Evolutionary conservation across 2,888 invertebrate species (phyloP).

Genomic region (Sphinx pinastri): DNA sequence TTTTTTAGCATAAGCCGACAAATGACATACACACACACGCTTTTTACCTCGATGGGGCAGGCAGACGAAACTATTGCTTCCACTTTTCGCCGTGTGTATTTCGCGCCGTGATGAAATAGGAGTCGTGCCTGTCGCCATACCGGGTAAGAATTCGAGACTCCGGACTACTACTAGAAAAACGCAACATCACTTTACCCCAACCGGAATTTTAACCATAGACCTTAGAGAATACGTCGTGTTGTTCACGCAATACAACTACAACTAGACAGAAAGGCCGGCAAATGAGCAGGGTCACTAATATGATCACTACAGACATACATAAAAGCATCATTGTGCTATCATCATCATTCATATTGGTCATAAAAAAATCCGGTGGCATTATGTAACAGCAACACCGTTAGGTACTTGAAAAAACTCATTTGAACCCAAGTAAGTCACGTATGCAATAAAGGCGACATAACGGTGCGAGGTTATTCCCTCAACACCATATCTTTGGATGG

Average conservation of each 20-base stretch:
- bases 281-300: too few relatives aligned
- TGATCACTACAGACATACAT: too few relatives aligned
- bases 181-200: too few relatives aligned
- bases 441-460: constrained; percentile 36
- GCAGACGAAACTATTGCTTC: not conserved
- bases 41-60: too few relatives aligned
- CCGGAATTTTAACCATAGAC: too few relatives aligned
- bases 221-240: not conserved
- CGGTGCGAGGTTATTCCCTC: constrained; percentile 26
- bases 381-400: too few relatives aligned
- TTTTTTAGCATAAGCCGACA: too few relatives aligned
- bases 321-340: too few relatives aligned
- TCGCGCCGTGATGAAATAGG: not conserved
- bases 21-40: too few relatives aligned
- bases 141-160: not conserved
- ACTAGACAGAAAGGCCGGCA: not conserved
- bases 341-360: too few relatives aligned
- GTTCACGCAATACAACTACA: not conserved
- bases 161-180: too few relatives aligned
- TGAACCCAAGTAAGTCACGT: constrained; percentile 35
- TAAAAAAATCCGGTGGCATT: too few relatives aligned
- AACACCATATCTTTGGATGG: constrained; percentile 23
- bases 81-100: not conserved
- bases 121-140: not conserved
- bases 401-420: constrained; percentile 26